Evolutionary conservation across 2,797 vertebrate species (phyloP).

Genomic region (Dromococcyx pavoninus): DNA sequence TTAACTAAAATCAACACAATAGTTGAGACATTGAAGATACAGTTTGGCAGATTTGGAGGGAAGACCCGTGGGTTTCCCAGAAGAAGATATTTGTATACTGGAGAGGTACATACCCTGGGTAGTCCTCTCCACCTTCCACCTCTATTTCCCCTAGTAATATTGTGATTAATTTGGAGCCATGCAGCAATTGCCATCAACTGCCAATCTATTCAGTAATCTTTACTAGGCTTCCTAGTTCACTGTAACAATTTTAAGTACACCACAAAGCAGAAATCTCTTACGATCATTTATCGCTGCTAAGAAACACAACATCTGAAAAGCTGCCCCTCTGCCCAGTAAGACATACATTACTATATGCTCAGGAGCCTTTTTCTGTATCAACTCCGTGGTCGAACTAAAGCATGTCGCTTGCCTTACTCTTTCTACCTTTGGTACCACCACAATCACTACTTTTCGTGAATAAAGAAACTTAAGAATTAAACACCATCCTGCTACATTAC

Average conservation of each 20-base stretch:
- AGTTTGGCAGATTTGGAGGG: background rate
- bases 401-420: background rate
- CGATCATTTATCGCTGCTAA: background rate
- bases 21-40: background rate
- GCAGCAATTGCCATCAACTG: background rate
- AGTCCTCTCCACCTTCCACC: background rate
- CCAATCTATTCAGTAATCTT: background rate
- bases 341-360: accelerated
- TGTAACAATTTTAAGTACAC: background rate
- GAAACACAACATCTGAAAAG: background rate
- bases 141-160: background rate
- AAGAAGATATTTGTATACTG: background rate
- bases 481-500: background rate
- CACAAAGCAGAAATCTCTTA: background rate
- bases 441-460: background rate
- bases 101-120: background rate
- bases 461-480: background rate
- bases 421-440: background rate
- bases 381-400: background rate
- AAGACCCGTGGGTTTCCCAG: background rate
- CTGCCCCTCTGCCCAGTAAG: background rate
- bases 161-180: background rate
- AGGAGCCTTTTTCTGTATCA: background rate
- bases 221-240: background rate
- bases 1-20: conserved; percentile 17